Percentiles rank a stretch among this genome's conserved stretches.
phyloP scores from a whole-genome alignment of 2,888 invertebrate genomes.

The Archips xylosteana region DNA sequence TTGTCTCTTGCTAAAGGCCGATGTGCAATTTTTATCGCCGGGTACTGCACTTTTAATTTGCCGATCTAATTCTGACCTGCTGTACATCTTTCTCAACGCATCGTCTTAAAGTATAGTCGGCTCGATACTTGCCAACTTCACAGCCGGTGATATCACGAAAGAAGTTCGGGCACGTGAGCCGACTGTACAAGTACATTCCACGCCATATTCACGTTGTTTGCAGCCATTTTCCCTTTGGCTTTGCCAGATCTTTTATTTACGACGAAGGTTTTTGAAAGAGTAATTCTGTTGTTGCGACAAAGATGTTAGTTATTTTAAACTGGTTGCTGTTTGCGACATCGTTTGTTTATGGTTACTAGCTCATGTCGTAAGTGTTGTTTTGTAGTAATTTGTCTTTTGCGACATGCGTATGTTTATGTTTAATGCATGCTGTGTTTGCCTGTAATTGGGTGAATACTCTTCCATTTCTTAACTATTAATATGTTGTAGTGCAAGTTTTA shows the following conservation, averaged over 20 bases:
- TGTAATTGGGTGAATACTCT: too few species aligned
- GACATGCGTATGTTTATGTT: too few species aligned
- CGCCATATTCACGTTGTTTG: slow-evolving; percentile 43
- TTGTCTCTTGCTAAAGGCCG: too few species aligned
- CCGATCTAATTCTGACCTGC: neutral
- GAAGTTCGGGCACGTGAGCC: slow-evolving; percentile 74
- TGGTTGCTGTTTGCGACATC: neutral
- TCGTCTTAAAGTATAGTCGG: slow-evolving; percentile 48
- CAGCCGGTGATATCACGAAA: slow-evolving; percentile 69
- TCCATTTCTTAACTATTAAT: too few species aligned
- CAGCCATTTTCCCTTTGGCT: slow-evolving; percentile 32
- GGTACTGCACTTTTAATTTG: too few species aligned
- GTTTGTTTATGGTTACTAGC: too few species aligned
- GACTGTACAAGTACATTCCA: slow-evolving; percentile 54
- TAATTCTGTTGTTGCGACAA: slow-evolving; percentile 26
- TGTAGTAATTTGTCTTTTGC: too few species aligned
- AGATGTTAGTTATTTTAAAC: neutral
- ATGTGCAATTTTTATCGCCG: too few species aligned
- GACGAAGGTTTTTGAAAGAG: slow-evolving; percentile 25
- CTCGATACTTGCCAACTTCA: slow-evolving; percentile 68
- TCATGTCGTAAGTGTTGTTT: too few species aligned
- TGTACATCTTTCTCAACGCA: slow-evolving; percentile 3
- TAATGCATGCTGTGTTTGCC: too few species aligned
- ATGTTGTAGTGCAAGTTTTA: too few species aligned
- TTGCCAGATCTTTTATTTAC: slow-evolving; percentile 36